Base-by-base conservation (phyloP, 2,888 invertebrate species). In the Norana najaformis region DNA sequence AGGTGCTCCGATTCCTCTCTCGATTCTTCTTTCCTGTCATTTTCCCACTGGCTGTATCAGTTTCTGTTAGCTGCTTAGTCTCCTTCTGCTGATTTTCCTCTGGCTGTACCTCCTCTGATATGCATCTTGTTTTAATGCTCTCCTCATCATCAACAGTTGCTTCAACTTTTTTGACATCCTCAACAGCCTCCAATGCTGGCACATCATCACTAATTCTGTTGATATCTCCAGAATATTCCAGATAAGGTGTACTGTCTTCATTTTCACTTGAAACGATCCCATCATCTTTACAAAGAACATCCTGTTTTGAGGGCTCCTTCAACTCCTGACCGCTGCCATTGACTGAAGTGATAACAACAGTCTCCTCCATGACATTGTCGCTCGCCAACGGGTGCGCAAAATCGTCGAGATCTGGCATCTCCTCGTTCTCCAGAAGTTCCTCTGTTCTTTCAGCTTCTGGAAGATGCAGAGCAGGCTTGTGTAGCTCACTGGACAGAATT, bases 311-410 rank as follows among this genome's bases (percentile, higher is more conserved):
- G 5, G 85, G 35, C 36, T 69, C n/a, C 30, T 69, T 11, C 69
- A 69, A 69, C 69, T 36, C 85, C 36, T 85, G 85, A 85, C 23
- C n/a, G 35, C 85, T 35, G 35, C 85, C 85, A 85, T 85, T 85
- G 85, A 85, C 13, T 85, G 85, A 85, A 1, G 36, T 37, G 13
- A 85, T 35, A 35, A 85, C 85, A 85, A 85, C 36, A 36, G 85
- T 36, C 37, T 85, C 85, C 8, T 35, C 85, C 35, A 85, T n/a
- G 16, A 85, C 36, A 20, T 85, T 35, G 23, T 85, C 37, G 16
- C 34, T 16, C 34, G 85, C 69, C 69, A 69, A 69, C 69, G 69
- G 30, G 69, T 69, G 69, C n/a, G 69, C 85, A 85, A 85, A 85
- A 18, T 85, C 85, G 8, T 85, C 85, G 20, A 85, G 37, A 35